Conservation (phyloP, 1,140 invertebrate genomes). For the Drosophila suzukii region DNA sequence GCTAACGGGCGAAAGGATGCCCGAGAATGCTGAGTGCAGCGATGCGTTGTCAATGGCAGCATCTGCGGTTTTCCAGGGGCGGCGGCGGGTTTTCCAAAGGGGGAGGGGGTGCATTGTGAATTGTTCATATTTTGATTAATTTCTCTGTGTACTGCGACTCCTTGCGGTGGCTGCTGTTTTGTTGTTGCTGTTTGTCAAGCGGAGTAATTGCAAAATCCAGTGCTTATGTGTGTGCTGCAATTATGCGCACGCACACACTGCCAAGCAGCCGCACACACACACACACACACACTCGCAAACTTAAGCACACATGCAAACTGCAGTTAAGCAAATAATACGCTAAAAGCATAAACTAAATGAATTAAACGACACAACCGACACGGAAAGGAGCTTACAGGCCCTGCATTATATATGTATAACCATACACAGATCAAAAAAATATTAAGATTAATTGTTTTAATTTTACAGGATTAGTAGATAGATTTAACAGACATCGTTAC, state of each 20-base stretch:
- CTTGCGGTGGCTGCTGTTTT: constrained; percentile 20
- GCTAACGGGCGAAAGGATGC: constrained; percentile 22
- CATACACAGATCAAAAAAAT: no score
- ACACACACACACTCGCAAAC: neutral
- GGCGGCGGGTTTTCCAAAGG: neutral
- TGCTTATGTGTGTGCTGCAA: constrained; percentile 23
- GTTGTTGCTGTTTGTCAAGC: constrained; percentile 60
- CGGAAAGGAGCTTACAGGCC: constrained; percentile 16
- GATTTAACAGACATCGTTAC: no score
- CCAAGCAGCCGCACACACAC: constrained; percentile 9
- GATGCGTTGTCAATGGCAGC: constrained; percentile 24
- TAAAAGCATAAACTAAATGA: constrained; percentile 73
- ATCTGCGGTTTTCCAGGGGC: constrained; percentile 16
- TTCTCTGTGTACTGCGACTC: constrained; percentile 5
- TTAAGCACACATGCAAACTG: constrained; percentile 33
- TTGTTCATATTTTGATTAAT: constrained; percentile 42
- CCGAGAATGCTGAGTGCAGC: neutral
- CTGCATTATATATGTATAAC: neutral
- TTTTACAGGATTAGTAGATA: no score
- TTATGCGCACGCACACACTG: constrained; percentile 27
- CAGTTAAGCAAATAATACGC: constrained; percentile 72
- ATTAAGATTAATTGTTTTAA: no score
- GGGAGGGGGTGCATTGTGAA: neutral
- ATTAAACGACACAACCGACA: constrained; percentile 52
- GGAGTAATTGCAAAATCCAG: constrained; percentile 36